Evolutionary conservation across 2,888 invertebrate genomes (phyloP), one percentile per base, ranked within the genome.

Genomic region (Eurytoma adleriae): DNA sequence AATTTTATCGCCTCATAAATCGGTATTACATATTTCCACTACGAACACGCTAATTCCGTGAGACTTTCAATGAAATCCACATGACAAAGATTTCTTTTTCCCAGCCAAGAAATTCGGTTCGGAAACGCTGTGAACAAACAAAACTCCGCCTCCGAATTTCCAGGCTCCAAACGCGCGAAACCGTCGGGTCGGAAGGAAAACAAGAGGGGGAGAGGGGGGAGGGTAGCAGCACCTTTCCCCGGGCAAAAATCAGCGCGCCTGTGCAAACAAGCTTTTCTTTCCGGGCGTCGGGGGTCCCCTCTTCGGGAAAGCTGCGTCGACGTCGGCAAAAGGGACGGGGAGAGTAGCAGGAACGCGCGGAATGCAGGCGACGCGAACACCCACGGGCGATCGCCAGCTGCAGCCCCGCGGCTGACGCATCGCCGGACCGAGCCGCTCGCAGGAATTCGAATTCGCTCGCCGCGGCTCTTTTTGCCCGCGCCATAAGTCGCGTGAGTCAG

Each of bases 371-470:
- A 3, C 54, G 13, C 54, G 54, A n/a, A 54, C 54, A 16, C 54
- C 14, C 54, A n/a, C 13, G 16, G 54, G 54, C 54, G 54, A 14
- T 14, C 7, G 7, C 3, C 54, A 16, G 54, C 54, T 13, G 54
- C 13, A n/a, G 3, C 3, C 13, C 16, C 54, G 14, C 54, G 54
- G 16, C 2, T 54, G 54, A 13, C 16, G 54, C 54, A 54, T 13
- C 54, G 16, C 54, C 14, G 16, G 54, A 13, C 27, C 61, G 16
- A 1, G 7, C 2, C 57, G 13, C 57, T 18, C 20, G 7, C 57
- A 20, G 61, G 61, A 61, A 61, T 61, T 61, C 61, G 24, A 61
- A 61, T 61, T 61, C 61, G 61, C 24, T 16, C 20, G 18, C 20
- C 59, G 59, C 59, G 59, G 20, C 24, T 59, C 50, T 10, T 61